Evolutionary conservation across 2,113 vertebrate species (phyloP).

Genomic region (Nesogale talazaci): DNA sequence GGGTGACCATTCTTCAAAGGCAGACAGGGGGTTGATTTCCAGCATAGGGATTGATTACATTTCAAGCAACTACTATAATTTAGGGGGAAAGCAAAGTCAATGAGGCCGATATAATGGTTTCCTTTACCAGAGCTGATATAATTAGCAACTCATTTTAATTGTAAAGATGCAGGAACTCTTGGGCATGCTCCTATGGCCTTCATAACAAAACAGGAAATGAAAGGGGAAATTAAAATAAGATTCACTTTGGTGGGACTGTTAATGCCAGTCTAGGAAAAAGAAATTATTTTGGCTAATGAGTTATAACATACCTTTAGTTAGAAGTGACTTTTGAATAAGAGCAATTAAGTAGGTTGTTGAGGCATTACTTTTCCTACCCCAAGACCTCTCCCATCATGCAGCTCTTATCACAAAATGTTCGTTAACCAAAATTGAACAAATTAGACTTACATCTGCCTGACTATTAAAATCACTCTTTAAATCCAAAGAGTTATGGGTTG

Average conservation of each 20-base stretch:
- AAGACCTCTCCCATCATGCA: not conserved
- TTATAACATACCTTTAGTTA: not conserved
- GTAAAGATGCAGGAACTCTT: conserved; percentile 52
- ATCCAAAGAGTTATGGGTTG: not conserved
- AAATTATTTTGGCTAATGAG: not conserved
- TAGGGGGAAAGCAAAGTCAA: conserved; percentile 47
- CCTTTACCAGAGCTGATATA: conserved; percentile 22
- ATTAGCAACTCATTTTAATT: conserved; percentile 69
- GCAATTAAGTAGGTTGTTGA: not conserved
- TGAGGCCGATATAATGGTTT: conserved; percentile 63
- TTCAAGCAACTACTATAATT: conserved; percentile 57
- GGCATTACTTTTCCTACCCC: not conserved
- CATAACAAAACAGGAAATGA: conserved; percentile 11
- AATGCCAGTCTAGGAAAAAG: not conserved
- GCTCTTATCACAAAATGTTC: conserved; percentile 21
- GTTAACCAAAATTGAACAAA: not conserved
- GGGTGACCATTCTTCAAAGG: conserved; percentile 34
- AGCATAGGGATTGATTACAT: conserved; percentile 63
- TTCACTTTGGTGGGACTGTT: not conserved
- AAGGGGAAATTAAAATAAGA: not conserved
- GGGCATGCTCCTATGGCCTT: not conserved
- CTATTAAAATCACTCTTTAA: not conserved
- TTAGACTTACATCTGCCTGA: conserved; percentile 9
- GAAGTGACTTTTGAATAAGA: conserved; percentile 3
- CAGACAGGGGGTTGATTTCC: conserved; percentile 52